These are phyloP conservation scores for Acanthornis magna DNA, from an alignment of 2,797 vertebrate genomes.

Conservation along the genomic window DNA sequence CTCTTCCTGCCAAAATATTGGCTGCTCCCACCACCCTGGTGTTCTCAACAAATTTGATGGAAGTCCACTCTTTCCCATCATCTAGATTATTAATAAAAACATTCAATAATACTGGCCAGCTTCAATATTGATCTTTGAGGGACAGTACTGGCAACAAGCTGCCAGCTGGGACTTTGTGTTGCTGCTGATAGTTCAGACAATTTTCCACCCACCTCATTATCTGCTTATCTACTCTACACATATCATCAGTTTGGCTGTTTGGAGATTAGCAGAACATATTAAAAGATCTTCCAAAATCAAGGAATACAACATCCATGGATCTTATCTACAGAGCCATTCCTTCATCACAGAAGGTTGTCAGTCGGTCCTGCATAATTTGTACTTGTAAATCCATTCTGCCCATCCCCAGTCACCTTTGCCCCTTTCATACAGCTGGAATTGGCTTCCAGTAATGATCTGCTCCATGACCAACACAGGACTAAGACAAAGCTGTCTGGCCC, in stretches of 20 bases:
- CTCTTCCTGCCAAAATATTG: not conserved
- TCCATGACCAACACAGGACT: not conserved
- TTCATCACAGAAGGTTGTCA: not conserved
- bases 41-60: not conserved
- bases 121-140: not conserved
- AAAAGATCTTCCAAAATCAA: not conserved
- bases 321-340: not conserved
- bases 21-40: not conserved
- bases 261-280: not conserved
- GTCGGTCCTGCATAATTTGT: not conserved
- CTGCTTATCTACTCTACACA: not conserved
- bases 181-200: not conserved
- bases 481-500: not conserved
- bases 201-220: not conserved
- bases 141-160: not conserved
- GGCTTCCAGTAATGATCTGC: not conserved
- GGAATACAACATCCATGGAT: not conserved
- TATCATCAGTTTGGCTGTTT: not conserved
- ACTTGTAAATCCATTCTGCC: not conserved
- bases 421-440: not conserved
- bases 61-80: not conserved
- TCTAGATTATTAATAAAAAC: not conserved
- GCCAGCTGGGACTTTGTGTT: not conserved
- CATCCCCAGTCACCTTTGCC: not conserved
- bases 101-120: not conserved